phyloP scores from a whole-genome alignment of 2,113 vertebrate species.

The Pagrus major region DNA sequence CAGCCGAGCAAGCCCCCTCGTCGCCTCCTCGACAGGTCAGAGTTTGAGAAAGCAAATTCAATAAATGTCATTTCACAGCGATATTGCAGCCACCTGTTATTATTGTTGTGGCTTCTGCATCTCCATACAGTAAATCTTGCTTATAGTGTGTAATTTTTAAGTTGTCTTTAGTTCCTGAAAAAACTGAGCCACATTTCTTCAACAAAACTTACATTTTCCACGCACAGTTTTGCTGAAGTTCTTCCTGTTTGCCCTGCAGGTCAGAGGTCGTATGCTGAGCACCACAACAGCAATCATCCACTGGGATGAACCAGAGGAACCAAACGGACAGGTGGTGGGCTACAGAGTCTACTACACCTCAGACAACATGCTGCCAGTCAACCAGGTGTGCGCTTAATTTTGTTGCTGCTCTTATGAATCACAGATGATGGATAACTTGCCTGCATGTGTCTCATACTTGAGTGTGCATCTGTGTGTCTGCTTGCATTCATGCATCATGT shows the following conservation, averaged over 20 bases:
- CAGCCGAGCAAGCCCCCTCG: constrained; percentile 97
- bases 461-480: constrained; percentile 1
- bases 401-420: constrained; percentile 1
- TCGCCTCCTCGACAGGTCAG: constrained; percentile 94
- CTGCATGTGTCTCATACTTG: constrained; percentile 18
- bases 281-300: constrained; percentile 97
- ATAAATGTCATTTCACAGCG: background rate
- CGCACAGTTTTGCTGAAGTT: background rate
- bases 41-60: constrained; percentile 24
- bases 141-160: too few species aligned
- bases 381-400: constrained; percentile 78
- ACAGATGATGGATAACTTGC: background rate
- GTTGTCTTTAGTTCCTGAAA: background rate
- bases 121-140: background rate
- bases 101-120: too few species aligned
- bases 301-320: constrained; percentile 98
- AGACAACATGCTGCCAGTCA: constrained; percentile 91
- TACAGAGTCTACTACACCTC: constrained; percentile 98
- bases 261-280: constrained; percentile 97
- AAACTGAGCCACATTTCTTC: background rate
- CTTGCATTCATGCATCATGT: constrained; percentile 3
- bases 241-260: constrained; percentile 67
- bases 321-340: constrained; percentile 97
- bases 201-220: background rate
- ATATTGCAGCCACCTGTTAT: background rate